These are phyloP conservation scores for Panagrolaimus sp. DNA, from an alignment of 1,140 invertebrate genomes.

Conservation along the genomic window DNA sequence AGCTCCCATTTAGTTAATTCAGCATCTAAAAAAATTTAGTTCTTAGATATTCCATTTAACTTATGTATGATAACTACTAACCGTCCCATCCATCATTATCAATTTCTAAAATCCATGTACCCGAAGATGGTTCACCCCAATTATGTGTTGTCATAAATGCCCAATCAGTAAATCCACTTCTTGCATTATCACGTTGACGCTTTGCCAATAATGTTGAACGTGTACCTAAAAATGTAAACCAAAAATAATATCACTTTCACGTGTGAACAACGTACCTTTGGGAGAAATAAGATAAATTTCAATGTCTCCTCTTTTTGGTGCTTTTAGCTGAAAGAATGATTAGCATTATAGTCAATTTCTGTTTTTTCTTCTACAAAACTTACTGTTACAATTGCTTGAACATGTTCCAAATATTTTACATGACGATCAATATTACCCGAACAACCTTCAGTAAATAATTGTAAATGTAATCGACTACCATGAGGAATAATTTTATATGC, in stretches of 20 bases:
- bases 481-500: conserved; percentile 71
- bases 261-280: too few relatives aligned
- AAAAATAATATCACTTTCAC: too few relatives aligned
- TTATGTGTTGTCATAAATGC: conserved; percentile 63
- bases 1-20: conserved; percentile 47
- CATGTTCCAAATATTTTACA: conserved; percentile 94
- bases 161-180: conserved; percentile 72
- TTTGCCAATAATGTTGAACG: conserved; percentile 73
- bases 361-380: too few relatives aligned
- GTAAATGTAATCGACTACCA: conserved; percentile 72
- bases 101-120: conserved; percentile 46
- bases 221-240: conserved; percentile 55
- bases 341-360: too few relatives aligned
- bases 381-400: conserved; percentile 89
- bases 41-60: neutral
- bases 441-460: conserved; percentile 86
- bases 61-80: conserved; percentile 4
- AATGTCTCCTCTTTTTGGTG: conserved; percentile 81
- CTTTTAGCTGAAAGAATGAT: too few relatives aligned
- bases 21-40: conserved; percentile 31
- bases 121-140: conserved; percentile 45
- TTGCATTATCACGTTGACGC: conserved; percentile 75
- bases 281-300: conserved; percentile 91
- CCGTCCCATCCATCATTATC: conserved; percentile 47
- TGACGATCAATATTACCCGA: conserved; percentile 77